Evolutionary conservation across 2,888 invertebrate species (phyloP).

Genomic region (Leptothorax acervorum): DNA sequence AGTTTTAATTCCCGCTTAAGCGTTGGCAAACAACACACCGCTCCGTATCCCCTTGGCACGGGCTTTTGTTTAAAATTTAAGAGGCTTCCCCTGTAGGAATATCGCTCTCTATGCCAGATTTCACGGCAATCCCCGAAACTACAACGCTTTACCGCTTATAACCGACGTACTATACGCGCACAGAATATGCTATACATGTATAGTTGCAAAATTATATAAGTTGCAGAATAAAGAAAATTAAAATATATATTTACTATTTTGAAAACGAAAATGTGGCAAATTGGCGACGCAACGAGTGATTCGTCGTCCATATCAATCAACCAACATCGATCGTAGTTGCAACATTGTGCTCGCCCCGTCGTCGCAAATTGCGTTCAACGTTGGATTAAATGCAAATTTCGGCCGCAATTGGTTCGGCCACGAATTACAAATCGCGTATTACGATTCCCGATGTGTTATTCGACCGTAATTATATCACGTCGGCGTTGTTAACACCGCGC

Average conservation of each 20-base stretch:
- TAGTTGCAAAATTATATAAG: neutral
- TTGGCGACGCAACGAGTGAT: slow-evolving; percentile 21
- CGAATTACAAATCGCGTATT: slow-evolving; percentile 56
- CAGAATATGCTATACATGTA: neutral
- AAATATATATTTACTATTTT: neutral
- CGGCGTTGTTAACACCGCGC: slow-evolving; percentile 25
- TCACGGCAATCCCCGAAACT: slow-evolving; percentile 48
- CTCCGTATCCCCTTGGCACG: slow-evolving; percentile 60
- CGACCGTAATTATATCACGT: slow-evolving; percentile 52
- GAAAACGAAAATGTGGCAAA: slow-evolving; percentile 13
- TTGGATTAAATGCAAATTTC: slow-evolving; percentile 56
- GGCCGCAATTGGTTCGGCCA: slow-evolving; percentile 49
- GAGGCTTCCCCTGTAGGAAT: slow-evolving; percentile 43
- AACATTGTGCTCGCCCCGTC: slow-evolving; percentile 34
- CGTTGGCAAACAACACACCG: slow-evolving; percentile 60
- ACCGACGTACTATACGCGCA: neutral
- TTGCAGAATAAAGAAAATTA: neutral
- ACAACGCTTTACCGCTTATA: slow-evolving; percentile 1
- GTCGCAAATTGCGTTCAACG: slow-evolving; percentile 50
- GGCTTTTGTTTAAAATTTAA: slow-evolving; percentile 57
- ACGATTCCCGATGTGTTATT: slow-evolving; percentile 51
- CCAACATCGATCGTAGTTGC: slow-evolving; percentile 41
- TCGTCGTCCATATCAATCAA: slow-evolving; percentile 47
- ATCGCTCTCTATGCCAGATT: slow-evolving; percentile 56
- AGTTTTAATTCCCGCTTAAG: slow-evolving; percentile 70